Conservation (phyloP, 2,888 invertebrate species). For the Anorthoa munda region DNA sequence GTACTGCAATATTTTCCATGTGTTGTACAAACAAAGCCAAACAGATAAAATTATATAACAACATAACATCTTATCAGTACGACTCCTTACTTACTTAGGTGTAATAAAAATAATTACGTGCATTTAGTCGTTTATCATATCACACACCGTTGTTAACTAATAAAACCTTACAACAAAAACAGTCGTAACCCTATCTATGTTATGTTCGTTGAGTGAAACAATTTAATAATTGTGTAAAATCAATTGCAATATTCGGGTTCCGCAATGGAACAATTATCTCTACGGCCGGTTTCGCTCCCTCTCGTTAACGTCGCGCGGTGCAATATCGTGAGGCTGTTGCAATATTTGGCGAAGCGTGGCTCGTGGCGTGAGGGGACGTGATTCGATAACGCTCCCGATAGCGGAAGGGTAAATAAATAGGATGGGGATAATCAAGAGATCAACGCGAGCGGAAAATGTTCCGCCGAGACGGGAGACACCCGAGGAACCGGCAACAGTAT, state of each 20-base stretch:
- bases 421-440: constrained; percentile 64
- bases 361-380: constrained; percentile 26
- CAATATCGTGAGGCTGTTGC: constrained; percentile 15
- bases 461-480: constrained; percentile 3
- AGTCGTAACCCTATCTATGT: background rate
- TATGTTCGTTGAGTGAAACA: background rate
- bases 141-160: constrained; percentile 6
- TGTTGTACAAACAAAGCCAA: background rate
- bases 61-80: constrained; percentile 28
- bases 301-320: background rate
- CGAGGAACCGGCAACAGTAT: background rate
- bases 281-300: constrained; percentile 7
- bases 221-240: background rate
- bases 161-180: background rate
- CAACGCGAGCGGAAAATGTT: constrained; percentile 61
- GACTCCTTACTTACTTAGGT: background rate
- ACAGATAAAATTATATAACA: background rate
- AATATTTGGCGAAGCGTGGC: constrained; percentile 28
- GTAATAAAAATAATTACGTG: background rate
- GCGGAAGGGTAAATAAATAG: constrained; percentile 40
- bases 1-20: background rate
- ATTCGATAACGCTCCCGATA: constrained; percentile 43
- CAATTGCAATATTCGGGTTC: constrained; percentile 9
- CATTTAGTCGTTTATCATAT: background rate
- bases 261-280: constrained; percentile 26